Evolutionary conservation across 2,113 vertebrate species (phyloP).

Genomic region (Corydoras sp.): DNA sequence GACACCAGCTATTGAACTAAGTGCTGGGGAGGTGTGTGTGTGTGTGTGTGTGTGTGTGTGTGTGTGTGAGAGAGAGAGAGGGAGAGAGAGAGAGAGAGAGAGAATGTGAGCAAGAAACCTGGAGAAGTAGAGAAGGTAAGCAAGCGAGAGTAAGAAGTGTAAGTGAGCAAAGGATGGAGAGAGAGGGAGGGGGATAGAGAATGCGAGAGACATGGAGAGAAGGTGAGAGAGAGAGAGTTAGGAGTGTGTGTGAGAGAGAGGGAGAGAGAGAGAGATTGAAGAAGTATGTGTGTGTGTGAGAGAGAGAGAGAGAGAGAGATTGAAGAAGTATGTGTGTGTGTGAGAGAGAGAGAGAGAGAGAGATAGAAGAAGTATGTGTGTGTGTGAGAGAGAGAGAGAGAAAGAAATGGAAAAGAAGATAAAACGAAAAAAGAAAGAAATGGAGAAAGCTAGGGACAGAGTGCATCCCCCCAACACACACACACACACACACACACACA

Average conservation of each 20-base stretch:
- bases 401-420: no score
- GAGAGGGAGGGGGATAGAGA: not conserved
- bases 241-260: no score
- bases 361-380: not conserved
- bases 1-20: slow-evolving; percentile 22
- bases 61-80: not conserved
- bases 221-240: not conserved
- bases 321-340: not conserved
- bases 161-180: not conserved
- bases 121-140: not conserved
- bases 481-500: no score
- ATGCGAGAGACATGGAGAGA: not conserved
- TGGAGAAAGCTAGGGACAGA: no score
- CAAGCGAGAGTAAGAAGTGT: not conserved
- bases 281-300: not conserved
- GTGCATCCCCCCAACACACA: no score
- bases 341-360: not conserved
- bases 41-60: slow-evolving; percentile 1
- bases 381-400: not conserved
- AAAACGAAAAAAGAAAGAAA: no score
- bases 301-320: not conserved
- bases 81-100: not conserved
- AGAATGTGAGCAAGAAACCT: not conserved
- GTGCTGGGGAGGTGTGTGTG: slow-evolving; percentile 24
- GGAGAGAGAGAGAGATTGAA: not conserved